Base-by-base conservation (phyloP, 2,888 invertebrate species). In the Zootermopsis nevadensis region DNA sequence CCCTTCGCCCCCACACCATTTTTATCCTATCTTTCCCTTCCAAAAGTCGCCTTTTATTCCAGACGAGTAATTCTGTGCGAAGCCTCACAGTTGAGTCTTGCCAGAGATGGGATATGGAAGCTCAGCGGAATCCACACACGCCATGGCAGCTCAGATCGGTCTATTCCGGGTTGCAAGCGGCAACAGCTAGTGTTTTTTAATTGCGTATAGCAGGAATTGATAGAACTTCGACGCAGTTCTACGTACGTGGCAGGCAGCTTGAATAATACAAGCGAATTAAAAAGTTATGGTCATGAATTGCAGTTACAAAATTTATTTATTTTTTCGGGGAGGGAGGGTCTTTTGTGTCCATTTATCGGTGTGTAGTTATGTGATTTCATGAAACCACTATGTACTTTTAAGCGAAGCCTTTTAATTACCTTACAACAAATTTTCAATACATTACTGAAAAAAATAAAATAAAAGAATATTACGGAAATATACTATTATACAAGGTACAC, bases 11-110 rank as follows among this genome's bases (percentile, higher is more conserved):
- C 60, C 12, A 8, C 60, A n/a, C 60, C 60, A 60, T 27, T 60
- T 60, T 27, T 60, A 15, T 27, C 60, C 0, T 27, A 60, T 27
- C 60, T 60, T 60, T 6, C 55, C 55, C 55, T n/a, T 55, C n/a
- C 60, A 60, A 60, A 60, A 60, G 60, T 60, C n/a, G 69, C 69
- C 30, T 69, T 69, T 69, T 69, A 69, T 69, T 69, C 69, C 69
- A 33, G 33, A 19, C 33, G 69, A 69, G 69, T 69, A 69, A 69
- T 69, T 69, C 33, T 33, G 69, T 30, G 69, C 22, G 27, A 33
- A 69, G 69, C 30, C n/a, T 4, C 15, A 7, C 27, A 60, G 3
- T n/a, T 7, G n/a, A n/a, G 60, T 8, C 60, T 60, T 7, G 19
- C 10, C n/a, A 27, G 60, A n/a, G 60, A 7, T 60, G 60, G 60